Conservation (phyloP, 2,797 vertebrate genomes). For the Poecilia picta region DNA sequence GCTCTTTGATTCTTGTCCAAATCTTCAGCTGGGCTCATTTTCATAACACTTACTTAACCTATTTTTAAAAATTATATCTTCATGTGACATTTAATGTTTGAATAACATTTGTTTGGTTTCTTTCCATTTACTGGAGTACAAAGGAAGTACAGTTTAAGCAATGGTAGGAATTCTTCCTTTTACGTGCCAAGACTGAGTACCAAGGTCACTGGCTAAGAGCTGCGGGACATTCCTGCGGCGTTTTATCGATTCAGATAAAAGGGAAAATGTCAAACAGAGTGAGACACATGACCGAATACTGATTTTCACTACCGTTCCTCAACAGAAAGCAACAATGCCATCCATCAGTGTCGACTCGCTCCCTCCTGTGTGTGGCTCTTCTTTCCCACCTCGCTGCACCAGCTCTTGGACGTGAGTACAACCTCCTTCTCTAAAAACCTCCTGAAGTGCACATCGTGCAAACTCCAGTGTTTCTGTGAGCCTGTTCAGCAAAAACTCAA, state of each 20-base stretch:
- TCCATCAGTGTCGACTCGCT: conserved; percentile 18
- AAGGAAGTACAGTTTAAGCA: background rate
- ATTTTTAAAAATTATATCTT: background rate
- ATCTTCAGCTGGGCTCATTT: background rate
- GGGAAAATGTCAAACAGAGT: conserved; percentile 41
- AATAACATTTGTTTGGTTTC: background rate
- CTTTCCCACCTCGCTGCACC: conserved; percentile 64
- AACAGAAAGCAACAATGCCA: conserved; percentile 60
- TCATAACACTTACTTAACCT: background rate
- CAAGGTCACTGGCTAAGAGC: conserved; percentile 25
- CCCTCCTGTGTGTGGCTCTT: conserved; percentile 52
- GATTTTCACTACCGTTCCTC: conserved; percentile 46
- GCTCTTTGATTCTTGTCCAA: background rate
- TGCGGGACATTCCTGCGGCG: conserved; percentile 5
- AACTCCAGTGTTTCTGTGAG: background rate
- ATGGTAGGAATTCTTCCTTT: background rate
- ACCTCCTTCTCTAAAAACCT: conserved; percentile 8
- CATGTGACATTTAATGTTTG: background rate
- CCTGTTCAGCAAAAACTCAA: conserved; percentile 30
- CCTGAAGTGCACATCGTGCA: background rate
- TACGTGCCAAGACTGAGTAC: conserved; percentile 9
- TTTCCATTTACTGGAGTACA: background rate
- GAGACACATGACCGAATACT: conserved; percentile 25
- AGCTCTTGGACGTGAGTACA: conserved; percentile 77
- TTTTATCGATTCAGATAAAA: conserved; percentile 43